Conservation (phyloP, 2,113 vertebrate species). For the Protobothrops mucrosquamatus region DNA sequence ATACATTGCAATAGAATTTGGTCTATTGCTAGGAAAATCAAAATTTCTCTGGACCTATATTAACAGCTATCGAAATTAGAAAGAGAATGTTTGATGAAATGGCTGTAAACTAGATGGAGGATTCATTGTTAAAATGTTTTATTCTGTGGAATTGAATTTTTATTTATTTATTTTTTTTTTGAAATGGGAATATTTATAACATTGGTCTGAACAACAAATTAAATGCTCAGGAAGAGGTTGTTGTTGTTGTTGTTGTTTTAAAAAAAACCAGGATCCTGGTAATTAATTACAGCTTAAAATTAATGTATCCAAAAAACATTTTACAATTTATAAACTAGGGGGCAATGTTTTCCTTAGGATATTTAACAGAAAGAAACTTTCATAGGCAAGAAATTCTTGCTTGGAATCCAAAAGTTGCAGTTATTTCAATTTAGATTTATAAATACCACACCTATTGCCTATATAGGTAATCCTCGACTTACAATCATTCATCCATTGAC, state of each 20-base stretch:
- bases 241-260: too few species aligned
- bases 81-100: neutral
- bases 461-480: neutral
- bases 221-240: neutral
- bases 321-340: slow-evolving; percentile 59
- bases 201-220: neutral
- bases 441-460: neutral
- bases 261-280: neutral
- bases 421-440: neutral
- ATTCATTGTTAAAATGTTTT: neutral
- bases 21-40: neutral
- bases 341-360: slow-evolving; percentile 65
- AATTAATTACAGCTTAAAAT: neutral
- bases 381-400: neutral
- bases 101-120: neutral
- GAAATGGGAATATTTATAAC: neutral
- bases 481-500: neutral
- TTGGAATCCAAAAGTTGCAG: neutral
- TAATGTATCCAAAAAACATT: neutral
- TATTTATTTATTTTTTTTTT: neutral
- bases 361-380: neutral
- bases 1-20: neutral
- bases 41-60: neutral
- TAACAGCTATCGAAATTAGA: neutral
- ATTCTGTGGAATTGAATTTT: neutral